phyloP scores from a whole-genome alignment of 2,888 invertebrate genomes.

The Ochropleura plecta region DNA sequence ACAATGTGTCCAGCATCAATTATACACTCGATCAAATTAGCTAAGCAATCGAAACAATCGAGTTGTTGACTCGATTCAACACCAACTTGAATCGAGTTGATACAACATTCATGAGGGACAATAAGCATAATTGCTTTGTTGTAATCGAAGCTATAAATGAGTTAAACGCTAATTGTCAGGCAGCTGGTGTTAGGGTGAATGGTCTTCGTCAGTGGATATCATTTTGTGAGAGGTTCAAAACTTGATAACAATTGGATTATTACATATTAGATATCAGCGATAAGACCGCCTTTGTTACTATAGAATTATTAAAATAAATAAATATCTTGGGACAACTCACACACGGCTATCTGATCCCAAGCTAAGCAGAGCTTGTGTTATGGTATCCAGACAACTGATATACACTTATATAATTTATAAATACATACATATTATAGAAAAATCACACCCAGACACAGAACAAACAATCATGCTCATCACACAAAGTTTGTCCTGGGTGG shows the following conservation, averaged over 20 bases:
- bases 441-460: too few relatives aligned
- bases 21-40: slow-evolving; percentile 34
- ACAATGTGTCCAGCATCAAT: slow-evolving; percentile 26
- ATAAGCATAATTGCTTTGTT: slow-evolving; percentile 42
- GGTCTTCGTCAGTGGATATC: background rate
- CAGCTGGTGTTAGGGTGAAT: background rate
- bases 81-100: slow-evolving; percentile 18
- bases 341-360: too few relatives aligned
- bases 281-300: too few relatives aligned
- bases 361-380: too few relatives aligned
- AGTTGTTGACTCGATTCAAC: slow-evolving; percentile 25
- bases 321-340: too few relatives aligned
- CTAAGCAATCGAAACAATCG: slow-evolving; percentile 36
- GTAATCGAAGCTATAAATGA: slow-evolving; percentile 21
- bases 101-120: slow-evolving; percentile 24
- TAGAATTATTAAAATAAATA: too few relatives aligned
- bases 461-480: too few relatives aligned
- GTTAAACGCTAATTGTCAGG: slow-evolving; percentile 19
- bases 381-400: too few relatives aligned
- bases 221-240: background rate
- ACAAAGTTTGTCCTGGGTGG: too few relatives aligned
- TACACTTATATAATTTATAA: too few relatives aligned
- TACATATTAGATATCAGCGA: too few relatives aligned
- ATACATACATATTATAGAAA: too few relatives aligned
- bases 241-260: background rate